Evolutionary conservation across 2,797 vertebrate species (phyloP).

Genomic region (Amniataba percoides): DNA sequence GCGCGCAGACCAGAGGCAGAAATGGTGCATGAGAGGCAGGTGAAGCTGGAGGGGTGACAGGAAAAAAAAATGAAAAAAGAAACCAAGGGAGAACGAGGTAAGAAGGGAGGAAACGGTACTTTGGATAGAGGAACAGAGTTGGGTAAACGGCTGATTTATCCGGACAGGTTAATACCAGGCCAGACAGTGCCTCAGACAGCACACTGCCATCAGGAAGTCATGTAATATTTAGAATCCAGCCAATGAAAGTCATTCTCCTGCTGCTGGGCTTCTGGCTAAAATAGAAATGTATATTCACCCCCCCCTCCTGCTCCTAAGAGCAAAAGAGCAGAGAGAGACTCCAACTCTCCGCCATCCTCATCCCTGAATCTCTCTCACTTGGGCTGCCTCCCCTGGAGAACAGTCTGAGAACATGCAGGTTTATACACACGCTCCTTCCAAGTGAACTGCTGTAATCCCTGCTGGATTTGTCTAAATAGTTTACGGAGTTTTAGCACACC

Average conservation of each 20-base stretch:
- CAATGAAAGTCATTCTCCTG: conserved; percentile 84
- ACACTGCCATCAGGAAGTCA: conserved; percentile 85
- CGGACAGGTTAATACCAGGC: conserved; percentile 87
- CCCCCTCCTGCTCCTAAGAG: conserved; percentile 31
- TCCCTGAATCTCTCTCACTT: conserved; percentile 31
- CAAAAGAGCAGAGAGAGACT: conserved; percentile 39
- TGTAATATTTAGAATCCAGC: conserved; percentile 86
- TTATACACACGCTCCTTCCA: conserved; percentile 20
- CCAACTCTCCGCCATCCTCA: conserved; percentile 24
- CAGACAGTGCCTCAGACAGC: conserved; percentile 84
- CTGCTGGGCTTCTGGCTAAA: conserved; percentile 78
- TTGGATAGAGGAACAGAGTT: conserved; percentile 60
- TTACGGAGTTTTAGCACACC: conserved; percentile 30
- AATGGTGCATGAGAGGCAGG: conserved; percentile 56
- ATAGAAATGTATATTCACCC: conserved; percentile 76
- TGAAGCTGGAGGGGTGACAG: conserved; percentile 47
- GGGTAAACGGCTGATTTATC: conserved; percentile 86
- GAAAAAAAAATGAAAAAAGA: conserved; percentile 28
- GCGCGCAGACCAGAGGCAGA: conserved; percentile 37
- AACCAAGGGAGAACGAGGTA: conserved; percentile 15
- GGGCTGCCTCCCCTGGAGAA: conserved; percentile 8
- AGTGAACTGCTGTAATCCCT: conserved; percentile 35
- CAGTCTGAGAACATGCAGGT: conserved; percentile 28
- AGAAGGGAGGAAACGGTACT: conserved; percentile 49
- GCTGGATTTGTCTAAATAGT: conserved; percentile 46